These are phyloP conservation scores for Pristionchus japonicus DNA, from an alignment of 2,888 invertebrate genomes.

Conservation along the genomic window DNA sequence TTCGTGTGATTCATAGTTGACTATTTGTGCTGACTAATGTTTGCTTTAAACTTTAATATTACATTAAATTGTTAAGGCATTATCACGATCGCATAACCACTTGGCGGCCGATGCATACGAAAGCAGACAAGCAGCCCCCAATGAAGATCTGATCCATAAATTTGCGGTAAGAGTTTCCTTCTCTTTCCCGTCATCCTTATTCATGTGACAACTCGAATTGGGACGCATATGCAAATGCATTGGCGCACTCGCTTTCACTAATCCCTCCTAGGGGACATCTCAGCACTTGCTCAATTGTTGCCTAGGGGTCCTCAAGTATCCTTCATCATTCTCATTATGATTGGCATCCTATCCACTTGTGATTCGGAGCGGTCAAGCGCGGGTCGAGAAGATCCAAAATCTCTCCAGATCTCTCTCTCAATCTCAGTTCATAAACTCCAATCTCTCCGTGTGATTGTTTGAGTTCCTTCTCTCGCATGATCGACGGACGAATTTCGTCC, in stretches of 20 bases:
- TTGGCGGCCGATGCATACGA: not conserved
- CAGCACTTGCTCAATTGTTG: too few species aligned
- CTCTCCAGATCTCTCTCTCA: not conserved
- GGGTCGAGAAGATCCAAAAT: too few species aligned
- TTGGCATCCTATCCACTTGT: too few species aligned
- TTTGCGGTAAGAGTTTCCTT: constrained; percentile 45
- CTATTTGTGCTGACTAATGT: not conserved
- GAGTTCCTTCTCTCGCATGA: constrained; percentile 3
- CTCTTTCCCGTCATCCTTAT: not conserved
- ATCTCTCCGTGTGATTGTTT: constrained; percentile 26
- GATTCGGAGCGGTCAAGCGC: too few species aligned
- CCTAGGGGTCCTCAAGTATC: too few species aligned
- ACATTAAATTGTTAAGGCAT: not conserved
- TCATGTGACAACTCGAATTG: not conserved
- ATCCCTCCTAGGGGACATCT: not conserved
- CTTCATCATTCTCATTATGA: too few species aligned
- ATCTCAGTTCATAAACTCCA: not conserved
- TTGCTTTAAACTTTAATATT: not conserved
- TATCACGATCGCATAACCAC: constrained; percentile 15
- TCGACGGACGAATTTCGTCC: not conserved
- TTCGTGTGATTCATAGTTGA: not conserved
- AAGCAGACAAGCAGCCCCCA: not conserved
- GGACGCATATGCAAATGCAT: constrained; percentile 29
- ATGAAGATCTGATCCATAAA: constrained; percentile 32
- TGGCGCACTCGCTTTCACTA: constrained; percentile 20